These are phyloP conservation scores for Emys orbicularis DNA, from an alignment of 2,797 vertebrate genomes.

Conservation along the genomic window DNA sequence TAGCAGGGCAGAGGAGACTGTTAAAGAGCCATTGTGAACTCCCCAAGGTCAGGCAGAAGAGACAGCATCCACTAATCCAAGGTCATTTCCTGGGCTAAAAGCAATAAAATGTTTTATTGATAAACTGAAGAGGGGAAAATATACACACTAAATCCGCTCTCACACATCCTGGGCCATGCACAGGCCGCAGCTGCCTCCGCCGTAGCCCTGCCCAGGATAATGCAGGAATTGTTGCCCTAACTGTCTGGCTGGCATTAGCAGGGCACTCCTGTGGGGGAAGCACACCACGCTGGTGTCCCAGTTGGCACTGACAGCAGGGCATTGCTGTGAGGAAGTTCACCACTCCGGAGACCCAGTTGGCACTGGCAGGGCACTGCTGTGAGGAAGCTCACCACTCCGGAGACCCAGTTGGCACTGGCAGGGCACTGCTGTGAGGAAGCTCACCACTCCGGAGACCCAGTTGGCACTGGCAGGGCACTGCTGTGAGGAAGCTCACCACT, in stretches of 20 bases:
- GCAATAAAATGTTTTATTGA: slow-evolving; percentile 96
- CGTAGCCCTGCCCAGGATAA: slow-evolving; percentile 22
- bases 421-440: not conserved
- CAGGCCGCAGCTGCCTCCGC: slow-evolving; percentile 26
- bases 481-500: not conserved
- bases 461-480: too few relatives aligned
- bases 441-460: not conserved
- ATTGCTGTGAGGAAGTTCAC: too few relatives aligned
- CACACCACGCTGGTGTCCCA: not conserved
- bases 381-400: too few relatives aligned
- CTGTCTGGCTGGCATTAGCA: not conserved
- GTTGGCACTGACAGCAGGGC: not conserved
- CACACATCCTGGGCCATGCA: slow-evolving; percentile 8
- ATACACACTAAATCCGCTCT: slow-evolving; percentile 46
- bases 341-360: not conserved
- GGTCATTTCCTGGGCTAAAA: slow-evolving; percentile 91
- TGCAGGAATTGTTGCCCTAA: not conserved
- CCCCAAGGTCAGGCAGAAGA: slow-evolving; percentile 89
- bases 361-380: too few relatives aligned
- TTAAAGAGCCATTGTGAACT: slow-evolving; percentile 82
- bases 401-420: not conserved
- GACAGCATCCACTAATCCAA: slow-evolving; percentile 84
- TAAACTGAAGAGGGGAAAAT: slow-evolving; percentile 76
- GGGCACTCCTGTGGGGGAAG: not conserved
- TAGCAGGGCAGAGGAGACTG: slow-evolving; percentile 74